Base-by-base conservation (phyloP, 2,888 invertebrate species). In the Digitonthophagus gazella region DNA sequence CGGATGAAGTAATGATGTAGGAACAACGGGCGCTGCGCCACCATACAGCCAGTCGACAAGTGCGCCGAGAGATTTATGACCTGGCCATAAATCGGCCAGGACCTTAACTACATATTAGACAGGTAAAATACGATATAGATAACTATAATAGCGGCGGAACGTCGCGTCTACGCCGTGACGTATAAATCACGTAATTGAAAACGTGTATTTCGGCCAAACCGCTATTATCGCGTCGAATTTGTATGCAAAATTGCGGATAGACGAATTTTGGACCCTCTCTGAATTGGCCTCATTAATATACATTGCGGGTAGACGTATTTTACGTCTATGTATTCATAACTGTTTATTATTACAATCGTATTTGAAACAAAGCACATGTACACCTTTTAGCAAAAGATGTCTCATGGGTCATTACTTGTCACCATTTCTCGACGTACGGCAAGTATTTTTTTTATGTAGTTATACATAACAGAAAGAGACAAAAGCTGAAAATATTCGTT, bases 91-190 rank as follows among this genome's bases (percentile, higher is more conserved):
- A 75, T 75, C 74, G 72, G 68, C 73, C 71, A 69, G 65, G n/a
- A 68, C 71, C 71, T 74, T 74, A 75, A 74, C 74, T 74, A 75
- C 75, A 74, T 72, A 74, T 74, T 74, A 74, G 75, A 75, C 75
- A 75, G 74, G 75, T 75, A 75, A 74, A 75, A 75, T 75, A 75
- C 75, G 74, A 74, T 75, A 73, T 71, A 72, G 73, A 73, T 74
- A 71, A 73, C 72, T 72, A 71, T 72, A 72, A 72, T 72, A 74
- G 69, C 70, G 68, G 70, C 69, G 69, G 71, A 72, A 71, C 70
- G 71, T 73, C 69, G 71, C 64, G 70, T 67, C 70, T 67, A 64
- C 67, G 70, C 72, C 74, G 71, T 72, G 71, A 74, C 71, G 72
- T 72, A 73, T 74, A 75, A 75, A 74, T 73, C 73, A 74, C 74